Conservation (phyloP, 92 coral and sea anemone genomes). For the Galaxea fascicularis region DNA sequence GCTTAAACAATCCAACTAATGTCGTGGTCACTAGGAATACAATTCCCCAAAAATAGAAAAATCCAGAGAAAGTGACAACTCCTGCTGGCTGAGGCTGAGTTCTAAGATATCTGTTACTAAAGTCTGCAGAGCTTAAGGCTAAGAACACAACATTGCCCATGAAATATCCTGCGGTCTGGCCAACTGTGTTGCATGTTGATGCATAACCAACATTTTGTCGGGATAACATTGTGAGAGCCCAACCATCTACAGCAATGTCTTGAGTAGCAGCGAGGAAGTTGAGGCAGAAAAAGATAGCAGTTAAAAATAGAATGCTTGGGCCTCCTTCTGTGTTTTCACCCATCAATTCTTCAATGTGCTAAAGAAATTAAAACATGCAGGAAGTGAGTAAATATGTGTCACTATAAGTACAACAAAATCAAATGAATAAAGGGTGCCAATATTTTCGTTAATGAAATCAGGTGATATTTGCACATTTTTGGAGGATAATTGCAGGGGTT, state of each 20-base stretch:
- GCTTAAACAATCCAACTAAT: slow-evolving; percentile 87
- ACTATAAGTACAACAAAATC: too few species aligned
- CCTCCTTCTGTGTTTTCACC: slow-evolving; percentile 64
- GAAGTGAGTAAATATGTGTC: too few species aligned
- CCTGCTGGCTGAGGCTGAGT: slow-evolving; percentile 74
- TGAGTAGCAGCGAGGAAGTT: slow-evolving; percentile 97
- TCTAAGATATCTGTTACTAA: slow-evolving; percentile 85
- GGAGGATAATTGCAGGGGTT: too few species aligned
- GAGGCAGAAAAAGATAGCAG: slow-evolving; percentile 84
- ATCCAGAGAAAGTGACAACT: slow-evolving; percentile 82
- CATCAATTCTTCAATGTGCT: slow-evolving; percentile 79
- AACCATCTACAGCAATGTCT: slow-evolving; percentile 98
- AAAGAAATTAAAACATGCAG: slow-evolving; percentile 7
- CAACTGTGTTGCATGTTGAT: slow-evolving; percentile 95
- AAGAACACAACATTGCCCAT: slow-evolving; percentile 95
- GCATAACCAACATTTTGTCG: slow-evolving; percentile 97
- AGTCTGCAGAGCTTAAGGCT: slow-evolving; percentile 94
- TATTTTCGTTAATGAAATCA: too few species aligned
- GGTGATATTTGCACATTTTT: too few species aligned
- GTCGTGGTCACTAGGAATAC: slow-evolving; percentile 88
- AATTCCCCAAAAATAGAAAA: slow-evolving; percentile 91
- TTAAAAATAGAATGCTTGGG: slow-evolving; percentile 73
- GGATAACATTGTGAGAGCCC: slow-evolving; percentile 98
- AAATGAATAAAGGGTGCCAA: too few species aligned
- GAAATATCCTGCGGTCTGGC: slow-evolving; percentile 97